These are phyloP conservation scores for Drosophila mojavensis DNA, from an alignment of 1,140 invertebrate species.

Conservation along the genomic window DNA sequence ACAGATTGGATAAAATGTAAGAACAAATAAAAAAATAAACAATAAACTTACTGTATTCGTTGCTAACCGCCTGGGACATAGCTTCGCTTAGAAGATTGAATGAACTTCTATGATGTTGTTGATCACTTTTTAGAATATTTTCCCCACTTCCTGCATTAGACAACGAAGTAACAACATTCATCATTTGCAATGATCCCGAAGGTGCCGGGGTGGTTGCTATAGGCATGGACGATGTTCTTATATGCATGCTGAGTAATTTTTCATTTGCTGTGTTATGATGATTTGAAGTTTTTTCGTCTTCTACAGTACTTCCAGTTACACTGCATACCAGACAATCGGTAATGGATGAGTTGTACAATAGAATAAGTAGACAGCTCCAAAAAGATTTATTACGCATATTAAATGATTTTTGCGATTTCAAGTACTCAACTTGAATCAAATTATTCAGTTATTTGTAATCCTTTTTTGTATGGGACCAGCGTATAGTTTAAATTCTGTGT, in stretches of 20 bases:
- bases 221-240: background rate
- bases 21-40: too few relatives aligned
- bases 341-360: conserved; percentile 3
- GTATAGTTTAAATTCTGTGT: too few relatives aligned
- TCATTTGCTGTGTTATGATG: conserved; percentile 7
- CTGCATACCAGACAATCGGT: conserved; percentile 3
- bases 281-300: background rate
- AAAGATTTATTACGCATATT: conserved; percentile 12
- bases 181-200: background rate
- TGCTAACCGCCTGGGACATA: conserved; percentile 84
- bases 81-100: conserved; percentile 84
- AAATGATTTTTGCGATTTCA: background rate
- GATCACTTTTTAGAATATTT: conserved; percentile 1
- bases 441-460: too few relatives aligned
- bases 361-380: conserved; percentile 6
- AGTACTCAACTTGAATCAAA: background rate
- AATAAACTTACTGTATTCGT: conserved; percentile 83
- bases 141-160: conserved; percentile 7
- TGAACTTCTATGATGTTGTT: conserved; percentile 60
- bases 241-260: background rate
- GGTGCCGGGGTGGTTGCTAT: background rate
- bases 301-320: background rate
- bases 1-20: too few relatives aligned
- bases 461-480: too few relatives aligned
- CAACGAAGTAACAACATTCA: background rate